phyloP scores from a whole-genome alignment of 1,140 invertebrate species.

The Zophobas atratus region DNA sequence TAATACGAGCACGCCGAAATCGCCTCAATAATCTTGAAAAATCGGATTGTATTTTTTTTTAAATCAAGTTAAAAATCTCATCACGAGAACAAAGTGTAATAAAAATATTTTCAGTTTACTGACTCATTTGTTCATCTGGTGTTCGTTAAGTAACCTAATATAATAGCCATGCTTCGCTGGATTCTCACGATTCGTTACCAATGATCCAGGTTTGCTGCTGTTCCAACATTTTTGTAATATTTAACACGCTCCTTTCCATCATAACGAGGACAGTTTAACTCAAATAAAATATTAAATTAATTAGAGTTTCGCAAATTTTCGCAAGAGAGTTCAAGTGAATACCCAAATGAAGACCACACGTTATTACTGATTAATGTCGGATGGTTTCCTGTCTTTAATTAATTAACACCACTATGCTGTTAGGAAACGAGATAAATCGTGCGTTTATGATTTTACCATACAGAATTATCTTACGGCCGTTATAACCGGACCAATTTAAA shows the following conservation, averaged over 20 bases:
- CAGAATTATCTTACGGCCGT: not conserved
- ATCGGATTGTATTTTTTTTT: constrained; percentile 47
- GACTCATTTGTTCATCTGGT: constrained; percentile 58
- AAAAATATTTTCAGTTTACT: constrained; percentile 62
- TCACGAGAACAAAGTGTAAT: constrained; percentile 56
- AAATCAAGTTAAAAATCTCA: constrained; percentile 56
- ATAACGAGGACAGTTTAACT: constrained; percentile 32
- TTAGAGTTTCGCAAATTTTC: constrained; percentile 6
- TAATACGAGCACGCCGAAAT: constrained; percentile 50
- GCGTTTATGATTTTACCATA: not conserved
- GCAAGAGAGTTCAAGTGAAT: constrained; percentile 6
- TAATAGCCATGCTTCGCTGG: constrained; percentile 57
- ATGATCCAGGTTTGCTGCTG: constrained; percentile 57
- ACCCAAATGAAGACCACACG: constrained; percentile 11
- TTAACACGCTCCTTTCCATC: constrained; percentile 27
- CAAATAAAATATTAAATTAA: constrained; percentile 37
- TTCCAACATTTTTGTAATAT: constrained; percentile 38
- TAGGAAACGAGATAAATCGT: not conserved
- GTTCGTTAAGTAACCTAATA: constrained; percentile 64
- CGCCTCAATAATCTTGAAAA: constrained; percentile 48
- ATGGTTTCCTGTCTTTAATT: constrained; percentile 18
- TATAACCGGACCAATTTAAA: not conserved
- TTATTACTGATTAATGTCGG: constrained; percentile 17
- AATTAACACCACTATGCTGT: not conserved
- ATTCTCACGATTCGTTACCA: constrained; percentile 61